Evolutionary conservation across 2,888 invertebrate species (phyloP).

Genomic region (Lochmaea capreae): DNA sequence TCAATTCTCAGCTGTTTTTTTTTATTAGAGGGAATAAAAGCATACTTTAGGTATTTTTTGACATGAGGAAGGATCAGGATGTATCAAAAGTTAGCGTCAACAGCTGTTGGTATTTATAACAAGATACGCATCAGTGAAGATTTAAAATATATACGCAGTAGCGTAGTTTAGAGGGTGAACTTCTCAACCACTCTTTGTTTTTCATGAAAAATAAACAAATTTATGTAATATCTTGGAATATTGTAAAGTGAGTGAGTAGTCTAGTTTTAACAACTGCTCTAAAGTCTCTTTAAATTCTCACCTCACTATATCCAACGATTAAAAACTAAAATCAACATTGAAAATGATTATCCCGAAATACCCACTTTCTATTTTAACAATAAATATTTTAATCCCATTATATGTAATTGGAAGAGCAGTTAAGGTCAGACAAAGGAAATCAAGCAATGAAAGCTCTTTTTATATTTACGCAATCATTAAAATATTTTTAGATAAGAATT

Average conservation of each 20-base stretch:
- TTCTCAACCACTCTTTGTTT: not conserved
- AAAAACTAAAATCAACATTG: too few relatives aligned
- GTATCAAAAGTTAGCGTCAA: slow-evolving; percentile 40
- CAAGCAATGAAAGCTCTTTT: too few relatives aligned
- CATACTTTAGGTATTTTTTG: slow-evolving; percentile 34
- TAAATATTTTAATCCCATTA: too few relatives aligned
- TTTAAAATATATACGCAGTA: slow-evolving; percentile 35
- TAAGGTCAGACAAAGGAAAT: too few relatives aligned
- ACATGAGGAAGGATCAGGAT: slow-evolving; percentile 40
- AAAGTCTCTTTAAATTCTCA: too few relatives aligned
- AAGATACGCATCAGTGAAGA: slow-evolving; percentile 29
- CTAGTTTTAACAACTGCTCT: too few relatives aligned
- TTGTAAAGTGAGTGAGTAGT: not conserved
- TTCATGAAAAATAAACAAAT: not conserved
- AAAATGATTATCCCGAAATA: too few relatives aligned
- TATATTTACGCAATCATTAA: too few relatives aligned
- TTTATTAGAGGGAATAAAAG: slow-evolving; percentile 35
- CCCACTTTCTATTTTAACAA: too few relatives aligned
- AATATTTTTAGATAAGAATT: too few relatives aligned
- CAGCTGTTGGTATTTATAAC: slow-evolving; percentile 38
- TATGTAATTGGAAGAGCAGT: too few relatives aligned
- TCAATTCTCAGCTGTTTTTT: slow-evolving; percentile 40
- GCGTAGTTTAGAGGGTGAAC: slow-evolving; percentile 1
- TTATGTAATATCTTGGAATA: not conserved
- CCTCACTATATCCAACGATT: too few relatives aligned